Percentiles rank a stretch among this genome's conserved stretches.
Conservation (phyloP, 92 coral and sea anemone species). For the Phenganax marumi region DNA sequence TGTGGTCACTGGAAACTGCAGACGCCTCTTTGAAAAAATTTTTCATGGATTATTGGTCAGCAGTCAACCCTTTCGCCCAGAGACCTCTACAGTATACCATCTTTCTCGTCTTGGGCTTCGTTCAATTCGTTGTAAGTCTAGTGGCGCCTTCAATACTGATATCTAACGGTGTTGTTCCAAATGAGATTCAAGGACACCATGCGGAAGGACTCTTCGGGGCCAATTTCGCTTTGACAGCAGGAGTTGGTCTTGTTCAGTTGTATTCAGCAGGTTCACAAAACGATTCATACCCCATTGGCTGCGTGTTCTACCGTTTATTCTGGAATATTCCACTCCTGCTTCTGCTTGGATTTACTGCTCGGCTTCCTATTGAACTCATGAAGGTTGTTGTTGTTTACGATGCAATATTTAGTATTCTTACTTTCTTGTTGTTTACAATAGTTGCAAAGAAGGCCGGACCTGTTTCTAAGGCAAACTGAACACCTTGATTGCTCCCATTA, state of each 20-base stretch:
- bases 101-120: not conserved
- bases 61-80: not conserved
- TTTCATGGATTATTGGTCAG: not conserved
- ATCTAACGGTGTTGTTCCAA: not conserved
- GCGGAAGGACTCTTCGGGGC: not conserved
- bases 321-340: slow-evolving; percentile 1
- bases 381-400: not conserved
- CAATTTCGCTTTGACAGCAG: not conserved
- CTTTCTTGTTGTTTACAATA: not conserved
- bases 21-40: slow-evolving; percentile 1
- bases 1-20: not conserved
- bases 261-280: not conserved
- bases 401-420: not conserved
- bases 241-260: not conserved
- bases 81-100: not conserved
- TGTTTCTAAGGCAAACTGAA: not conserved
- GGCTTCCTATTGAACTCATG: not conserved
- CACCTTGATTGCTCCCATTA: no score
- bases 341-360: not conserved
- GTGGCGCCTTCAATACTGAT: not conserved
- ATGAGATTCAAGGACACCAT: not conserved
- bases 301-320: not conserved
- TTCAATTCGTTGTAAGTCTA: not conserved
- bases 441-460: not conserved
- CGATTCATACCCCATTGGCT: not conserved